These are phyloP conservation scores for Hydrocynus forskahlii DNA, from an alignment of 2,797 vertebrate genomes.

Conservation along the genomic window DNA sequence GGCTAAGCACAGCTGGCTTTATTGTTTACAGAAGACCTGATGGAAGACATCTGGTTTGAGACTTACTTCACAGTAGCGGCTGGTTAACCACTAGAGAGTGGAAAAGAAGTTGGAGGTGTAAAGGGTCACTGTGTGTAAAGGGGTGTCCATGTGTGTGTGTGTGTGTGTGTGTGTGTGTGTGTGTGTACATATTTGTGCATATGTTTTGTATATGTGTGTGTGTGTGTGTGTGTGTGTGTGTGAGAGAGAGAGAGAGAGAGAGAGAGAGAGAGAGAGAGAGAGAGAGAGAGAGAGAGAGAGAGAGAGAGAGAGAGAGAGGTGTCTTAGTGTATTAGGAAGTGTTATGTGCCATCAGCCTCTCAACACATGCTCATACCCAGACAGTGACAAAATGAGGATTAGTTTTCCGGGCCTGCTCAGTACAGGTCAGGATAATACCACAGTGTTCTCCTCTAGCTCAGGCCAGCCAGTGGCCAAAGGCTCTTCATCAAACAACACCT, in stretches of 20 bases:
- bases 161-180: neutral
- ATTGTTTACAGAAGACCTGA: constrained; percentile 31
- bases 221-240: too few species aligned
- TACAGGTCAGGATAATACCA: constrained; percentile 29
- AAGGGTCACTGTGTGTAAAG: neutral
- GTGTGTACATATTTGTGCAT: too few species aligned
- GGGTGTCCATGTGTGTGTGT: neutral
- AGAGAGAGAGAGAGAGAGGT: too few species aligned
- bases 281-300: too few species aligned
- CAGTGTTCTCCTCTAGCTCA: constrained; percentile 36
- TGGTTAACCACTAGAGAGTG: constrained; percentile 5
- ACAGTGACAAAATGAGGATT: constrained; percentile 54
- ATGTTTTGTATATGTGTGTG: too few species aligned
- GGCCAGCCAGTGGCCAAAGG: constrained; percentile 11
- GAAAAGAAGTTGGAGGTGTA: neutral
- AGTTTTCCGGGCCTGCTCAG: constrained; percentile 24
- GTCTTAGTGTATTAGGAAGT: constrained; percentile 2
- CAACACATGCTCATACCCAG: constrained; percentile 49
- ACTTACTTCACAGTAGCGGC: constrained; percentile 18
- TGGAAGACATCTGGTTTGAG: constrained; percentile 34
- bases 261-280: too few species aligned
- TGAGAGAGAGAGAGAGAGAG: too few species aligned
- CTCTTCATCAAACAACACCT: constrained; percentile 12
- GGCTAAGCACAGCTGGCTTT: constrained; percentile 23
- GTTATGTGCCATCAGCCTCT: constrained; percentile 32